Conservation (phyloP, 2,797 vertebrate genomes). For the Tachyglossus aculeatus region DNA sequence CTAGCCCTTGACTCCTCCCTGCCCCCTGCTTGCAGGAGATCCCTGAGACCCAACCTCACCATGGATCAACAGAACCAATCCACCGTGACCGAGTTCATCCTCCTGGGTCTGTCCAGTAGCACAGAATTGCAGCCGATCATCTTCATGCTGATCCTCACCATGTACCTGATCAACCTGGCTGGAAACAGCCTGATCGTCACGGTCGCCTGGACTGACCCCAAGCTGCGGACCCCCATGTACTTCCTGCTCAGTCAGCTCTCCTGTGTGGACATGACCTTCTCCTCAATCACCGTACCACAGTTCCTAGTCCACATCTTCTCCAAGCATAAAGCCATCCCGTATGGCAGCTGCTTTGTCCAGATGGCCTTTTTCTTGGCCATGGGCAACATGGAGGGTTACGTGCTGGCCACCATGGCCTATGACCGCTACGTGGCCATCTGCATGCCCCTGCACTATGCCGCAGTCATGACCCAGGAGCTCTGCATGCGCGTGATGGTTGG, state of each 20-base stretch:
- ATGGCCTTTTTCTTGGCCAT: conserved; percentile 48
- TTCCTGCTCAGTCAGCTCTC: conserved; percentile 20
- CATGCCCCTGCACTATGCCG: background rate
- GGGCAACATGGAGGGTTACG: conserved; percentile 12
- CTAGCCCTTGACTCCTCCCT: too few species aligned
- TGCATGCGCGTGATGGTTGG: background rate
- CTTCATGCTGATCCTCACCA: background rate
- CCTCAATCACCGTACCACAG: conserved; percentile 2
- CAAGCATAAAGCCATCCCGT: conserved; percentile 18
- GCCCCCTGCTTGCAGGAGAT: too few species aligned
- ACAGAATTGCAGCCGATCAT: background rate
- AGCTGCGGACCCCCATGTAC: conserved; percentile 22
- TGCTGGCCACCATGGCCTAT: background rate
- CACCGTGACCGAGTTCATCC: background rate
- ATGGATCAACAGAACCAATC: conserved; percentile 19
- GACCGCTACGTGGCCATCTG: background rate
- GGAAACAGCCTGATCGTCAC: conserved; percentile 38
- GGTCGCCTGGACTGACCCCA: background rate
- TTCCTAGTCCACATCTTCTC: background rate
- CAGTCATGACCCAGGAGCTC: background rate
- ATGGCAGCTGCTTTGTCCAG: conserved; percentile 36
- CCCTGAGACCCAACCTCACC: too few species aligned
- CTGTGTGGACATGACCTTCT: conserved; percentile 8
- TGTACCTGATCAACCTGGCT: background rate
- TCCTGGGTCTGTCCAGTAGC: background rate